phyloP scores from a whole-genome alignment of 1,140 invertebrate species.

The Lucilia sericata region DNA sequence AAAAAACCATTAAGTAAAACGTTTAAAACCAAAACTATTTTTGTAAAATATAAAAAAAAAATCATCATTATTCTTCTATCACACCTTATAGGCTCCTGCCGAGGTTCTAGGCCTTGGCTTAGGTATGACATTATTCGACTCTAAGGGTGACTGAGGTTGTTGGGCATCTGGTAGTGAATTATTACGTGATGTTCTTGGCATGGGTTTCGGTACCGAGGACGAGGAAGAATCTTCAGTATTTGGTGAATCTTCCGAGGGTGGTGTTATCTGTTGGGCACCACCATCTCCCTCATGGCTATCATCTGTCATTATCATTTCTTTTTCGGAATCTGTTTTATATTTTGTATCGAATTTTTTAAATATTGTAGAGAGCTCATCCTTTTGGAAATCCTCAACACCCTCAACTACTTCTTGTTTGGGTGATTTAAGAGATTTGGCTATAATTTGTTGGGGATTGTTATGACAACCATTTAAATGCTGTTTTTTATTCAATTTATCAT shows the following conservation, averaged over 20 bases:
- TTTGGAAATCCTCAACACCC: neutral
- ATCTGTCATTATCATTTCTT: slow-evolving; percentile 49
- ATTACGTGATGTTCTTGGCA: slow-evolving; percentile 77
- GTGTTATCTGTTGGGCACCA: neutral
- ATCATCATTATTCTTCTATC: neutral
- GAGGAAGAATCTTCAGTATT: slow-evolving; percentile 37
- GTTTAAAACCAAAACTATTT: neutral
- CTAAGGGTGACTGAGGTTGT: slow-evolving; percentile 38
- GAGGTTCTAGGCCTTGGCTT: slow-evolving; percentile 81
- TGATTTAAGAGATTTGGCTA: slow-evolving; percentile 42
- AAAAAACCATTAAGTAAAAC: neutral
- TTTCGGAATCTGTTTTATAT: slow-evolving; percentile 66
- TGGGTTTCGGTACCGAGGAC: slow-evolving; percentile 77
- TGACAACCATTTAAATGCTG: slow-evolving; percentile 50
- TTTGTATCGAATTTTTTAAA: slow-evolving; percentile 62
- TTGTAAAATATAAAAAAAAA: neutral
- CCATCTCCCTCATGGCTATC: slow-evolving; percentile 4
- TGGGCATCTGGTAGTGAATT: slow-evolving; percentile 73
- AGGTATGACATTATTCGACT: slow-evolving; percentile 66
- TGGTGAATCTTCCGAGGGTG: slow-evolving; percentile 30
- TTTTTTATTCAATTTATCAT: slow-evolving; percentile 51
- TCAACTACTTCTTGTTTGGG: slow-evolving; percentile 40
- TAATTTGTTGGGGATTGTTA: slow-evolving; percentile 47
- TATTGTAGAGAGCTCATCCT: slow-evolving; percentile 29
- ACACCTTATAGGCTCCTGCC: slow-evolving; percentile 67